Percentiles rank a stretch among this genome's conserved stretches.
Conservation (phyloP, 2,797 vertebrate species). For the Hydrocynus forskahlii region DNA sequence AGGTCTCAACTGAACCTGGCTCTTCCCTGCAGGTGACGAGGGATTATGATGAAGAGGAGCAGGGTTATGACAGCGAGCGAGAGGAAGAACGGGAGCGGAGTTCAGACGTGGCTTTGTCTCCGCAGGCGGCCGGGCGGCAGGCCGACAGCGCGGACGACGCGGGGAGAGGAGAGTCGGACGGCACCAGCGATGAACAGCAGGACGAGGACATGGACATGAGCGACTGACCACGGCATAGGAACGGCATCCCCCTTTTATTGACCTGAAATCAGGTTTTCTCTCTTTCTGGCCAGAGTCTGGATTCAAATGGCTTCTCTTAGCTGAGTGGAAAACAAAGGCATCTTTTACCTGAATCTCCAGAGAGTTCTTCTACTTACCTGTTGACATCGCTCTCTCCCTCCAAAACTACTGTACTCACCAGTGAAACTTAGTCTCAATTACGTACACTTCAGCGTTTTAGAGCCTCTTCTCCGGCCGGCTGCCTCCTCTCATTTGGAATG, state of each 20-base stretch:
- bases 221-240: slow-evolving; percentile 76
- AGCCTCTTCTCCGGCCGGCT: slow-evolving; percentile 35
- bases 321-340: not conserved
- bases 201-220: slow-evolving; percentile 99
- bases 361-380: not conserved
- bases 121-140: slow-evolving; percentile 76
- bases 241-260: slow-evolving; percentile 35
- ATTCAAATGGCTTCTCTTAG: slow-evolving; percentile 63
- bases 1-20: not conserved
- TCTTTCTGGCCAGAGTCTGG: slow-evolving; percentile 65
- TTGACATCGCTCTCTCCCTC: not conserved
- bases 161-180: slow-evolving; percentile 80
- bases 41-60: slow-evolving; percentile 97
- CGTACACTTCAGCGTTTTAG: slow-evolving; percentile 53
- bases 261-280: slow-evolving; percentile 6
- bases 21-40: slow-evolving; percentile 87
- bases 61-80: slow-evolving; percentile 96
- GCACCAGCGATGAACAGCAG: slow-evolving; percentile 93
- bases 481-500: slow-evolving; percentile 38
- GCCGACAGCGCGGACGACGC: slow-evolving; percentile 72
- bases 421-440: slow-evolving; percentile 68
- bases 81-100: slow-evolving; percentile 78
- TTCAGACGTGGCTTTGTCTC: slow-evolving; percentile 78
- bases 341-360: slow-evolving; percentile 3
- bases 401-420: slow-evolving; percentile 55